Evolutionary conservation across 2,113 vertebrate species (phyloP).

Genomic region (Blennius ocellaris): DNA sequence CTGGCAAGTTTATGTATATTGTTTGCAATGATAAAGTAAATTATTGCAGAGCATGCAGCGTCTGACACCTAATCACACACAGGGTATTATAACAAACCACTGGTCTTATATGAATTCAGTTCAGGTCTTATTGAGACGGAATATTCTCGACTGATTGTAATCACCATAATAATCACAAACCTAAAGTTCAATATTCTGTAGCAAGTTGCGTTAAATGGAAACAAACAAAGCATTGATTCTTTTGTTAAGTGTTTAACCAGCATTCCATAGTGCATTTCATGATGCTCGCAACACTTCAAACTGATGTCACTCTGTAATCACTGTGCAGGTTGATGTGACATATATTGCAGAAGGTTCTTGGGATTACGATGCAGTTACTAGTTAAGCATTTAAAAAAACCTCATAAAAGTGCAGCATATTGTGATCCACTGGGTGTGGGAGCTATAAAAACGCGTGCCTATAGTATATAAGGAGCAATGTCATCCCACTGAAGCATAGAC

Average conservation of each 20-base stretch:
- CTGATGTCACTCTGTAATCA: too few species aligned
- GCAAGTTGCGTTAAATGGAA: too few species aligned
- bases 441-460: neutral
- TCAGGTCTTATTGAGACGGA: too few species aligned
- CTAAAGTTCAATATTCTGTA: too few species aligned
- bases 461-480: neutral
- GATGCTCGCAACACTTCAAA: too few species aligned
- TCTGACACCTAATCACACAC: neutral
- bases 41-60: neutral
- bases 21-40: conserved; percentile 7
- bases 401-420: neutral
- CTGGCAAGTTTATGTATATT: neutral
- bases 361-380: neutral
- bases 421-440: neutral
- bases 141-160: too few species aligned
- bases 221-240: neutral
- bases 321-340: too few species aligned
- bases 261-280: neutral
- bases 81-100: neutral
- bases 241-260: neutral
- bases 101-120: neutral
- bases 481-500: neutral
- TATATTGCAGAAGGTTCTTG: too few species aligned
- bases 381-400: neutral
- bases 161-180: too few species aligned